Percentiles rank a stretch among this genome's conserved stretches.
Evolutionary conservation across 92 coral and sea anemone genomes (phyloP).

Genomic region (Galaxea fascicularis): DNA sequence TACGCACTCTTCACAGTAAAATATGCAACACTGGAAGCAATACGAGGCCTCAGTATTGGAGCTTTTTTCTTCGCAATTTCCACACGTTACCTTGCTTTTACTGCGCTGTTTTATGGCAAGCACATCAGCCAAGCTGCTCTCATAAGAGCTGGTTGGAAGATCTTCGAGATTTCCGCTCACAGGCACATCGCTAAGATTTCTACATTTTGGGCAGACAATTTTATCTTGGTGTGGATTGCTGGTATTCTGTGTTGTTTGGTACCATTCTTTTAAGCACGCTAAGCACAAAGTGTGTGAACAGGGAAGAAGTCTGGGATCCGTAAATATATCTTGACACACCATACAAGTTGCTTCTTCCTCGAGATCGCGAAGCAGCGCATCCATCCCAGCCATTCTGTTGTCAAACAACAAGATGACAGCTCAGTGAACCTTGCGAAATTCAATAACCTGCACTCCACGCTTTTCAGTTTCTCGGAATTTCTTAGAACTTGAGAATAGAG

Average conservation of each 20-base stretch:
- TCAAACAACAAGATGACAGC: no score
- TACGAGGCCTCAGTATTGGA: not conserved
- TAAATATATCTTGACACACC: not conserved
- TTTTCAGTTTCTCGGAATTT: no score
- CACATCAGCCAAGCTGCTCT: not conserved
- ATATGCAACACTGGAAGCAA: not conserved
- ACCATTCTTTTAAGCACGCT: not conserved
- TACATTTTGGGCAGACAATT: not conserved
- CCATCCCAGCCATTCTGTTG: no score
- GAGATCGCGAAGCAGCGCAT: not conserved
- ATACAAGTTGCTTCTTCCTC: not conserved
- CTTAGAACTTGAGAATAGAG: no score
- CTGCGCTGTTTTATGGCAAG: not conserved
- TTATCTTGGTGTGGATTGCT: not conserved
- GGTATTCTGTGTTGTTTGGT: not conserved
- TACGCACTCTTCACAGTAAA: not conserved
- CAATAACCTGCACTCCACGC: no score
- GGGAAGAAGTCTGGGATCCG: not conserved
- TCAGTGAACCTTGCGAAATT: no score
- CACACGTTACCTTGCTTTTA: not conserved
- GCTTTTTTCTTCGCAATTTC: not conserved
- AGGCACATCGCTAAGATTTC: not conserved
- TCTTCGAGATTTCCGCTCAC: not conserved
- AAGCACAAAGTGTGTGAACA: not conserved
- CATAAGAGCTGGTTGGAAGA: not conserved